Percentiles rank a stretch among this genome's conserved stretches.
These are phyloP conservation scores for Archocentrus centrarchus DNA, from an alignment of 2,113 vertebrate genomes.

Conservation along the genomic window DNA sequence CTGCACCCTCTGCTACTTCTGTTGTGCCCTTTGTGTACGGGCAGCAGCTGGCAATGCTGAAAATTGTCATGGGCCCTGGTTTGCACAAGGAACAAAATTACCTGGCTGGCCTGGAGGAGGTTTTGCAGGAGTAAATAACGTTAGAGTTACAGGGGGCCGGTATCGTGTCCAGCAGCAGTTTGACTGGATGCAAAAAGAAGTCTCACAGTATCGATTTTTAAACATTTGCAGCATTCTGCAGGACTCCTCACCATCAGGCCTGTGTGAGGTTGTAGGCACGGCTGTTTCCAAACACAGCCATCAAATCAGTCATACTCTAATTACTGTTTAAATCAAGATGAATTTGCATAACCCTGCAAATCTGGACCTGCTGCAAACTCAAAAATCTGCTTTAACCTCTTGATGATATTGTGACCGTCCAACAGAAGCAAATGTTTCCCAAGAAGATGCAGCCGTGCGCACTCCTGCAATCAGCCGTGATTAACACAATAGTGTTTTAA, in stretches of 20 bases:
- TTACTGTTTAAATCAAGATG: neutral
- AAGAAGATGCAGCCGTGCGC: conserved; percentile 7
- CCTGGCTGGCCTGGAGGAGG: conserved; percentile 39
- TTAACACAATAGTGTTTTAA: conserved; percentile 61
- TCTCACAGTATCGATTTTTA: neutral
- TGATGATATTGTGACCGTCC: neutral
- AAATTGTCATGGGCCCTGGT: conserved; percentile 50
- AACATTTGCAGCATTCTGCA: neutral
- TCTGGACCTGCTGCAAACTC: neutral
- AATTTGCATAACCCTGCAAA: neutral
- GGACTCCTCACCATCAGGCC: conserved; percentile 5
- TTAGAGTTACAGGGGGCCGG: conserved; percentile 4
- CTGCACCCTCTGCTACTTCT: conserved; percentile 49
- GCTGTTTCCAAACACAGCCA: neutral
- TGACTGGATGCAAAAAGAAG: neutral
- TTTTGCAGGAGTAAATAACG: conserved; percentile 30
- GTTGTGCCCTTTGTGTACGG: conserved; percentile 27
- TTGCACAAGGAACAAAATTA: conserved; percentile 54
- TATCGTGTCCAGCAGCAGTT: conserved; percentile 32
- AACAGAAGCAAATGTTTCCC: conserved; percentile 10
- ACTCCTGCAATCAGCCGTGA: conserved; percentile 67
- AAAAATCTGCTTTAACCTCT: conserved; percentile 5
- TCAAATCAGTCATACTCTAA: neutral
- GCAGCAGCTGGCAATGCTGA: conserved; percentile 58
- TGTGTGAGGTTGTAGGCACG: neutral